phyloP scores from a whole-genome alignment of 2,797 vertebrate genomes.

The Adrianichthys oophorus region DNA sequence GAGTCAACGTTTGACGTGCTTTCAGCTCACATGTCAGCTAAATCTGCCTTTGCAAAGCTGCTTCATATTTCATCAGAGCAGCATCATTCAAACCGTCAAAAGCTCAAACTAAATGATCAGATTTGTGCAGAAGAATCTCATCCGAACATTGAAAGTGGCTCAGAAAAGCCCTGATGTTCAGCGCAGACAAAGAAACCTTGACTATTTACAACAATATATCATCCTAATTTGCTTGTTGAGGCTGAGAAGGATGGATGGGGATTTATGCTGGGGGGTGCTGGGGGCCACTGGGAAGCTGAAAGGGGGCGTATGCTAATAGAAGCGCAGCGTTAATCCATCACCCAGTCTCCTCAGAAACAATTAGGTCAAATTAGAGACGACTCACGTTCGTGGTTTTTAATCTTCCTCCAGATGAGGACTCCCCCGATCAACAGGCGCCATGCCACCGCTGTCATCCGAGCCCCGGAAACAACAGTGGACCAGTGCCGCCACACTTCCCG shows the following conservation, averaged over 20 bases:
- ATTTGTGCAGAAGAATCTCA: no score
- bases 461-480: conserved; percentile 61
- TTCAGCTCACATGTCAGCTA: no score
- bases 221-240: conserved; percentile 22
- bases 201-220: conserved; percentile 13
- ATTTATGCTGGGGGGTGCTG: conserved; percentile 22
- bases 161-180: neutral
- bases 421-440: conserved; percentile 76
- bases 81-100: no score
- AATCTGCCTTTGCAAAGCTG: no score
- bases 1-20: no score
- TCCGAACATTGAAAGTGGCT: neutral
- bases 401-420: conserved; percentile 73
- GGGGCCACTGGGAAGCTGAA: conserved; percentile 35
- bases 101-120: no score
- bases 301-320: conserved; percentile 50
- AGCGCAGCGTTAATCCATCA: conserved; percentile 62
- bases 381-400: conserved; percentile 46
- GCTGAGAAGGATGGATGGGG: conserved; percentile 36
- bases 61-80: no score
- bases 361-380: conserved; percentile 66
- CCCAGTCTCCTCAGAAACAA: conserved; percentile 63
- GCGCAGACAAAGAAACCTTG: neutral
- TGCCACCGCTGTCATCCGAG: conserved; percentile 60
- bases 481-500: conserved; percentile 23